phyloP scores from a whole-genome alignment of 2,797 vertebrate species.

The Mastacembelus armatus region DNA sequence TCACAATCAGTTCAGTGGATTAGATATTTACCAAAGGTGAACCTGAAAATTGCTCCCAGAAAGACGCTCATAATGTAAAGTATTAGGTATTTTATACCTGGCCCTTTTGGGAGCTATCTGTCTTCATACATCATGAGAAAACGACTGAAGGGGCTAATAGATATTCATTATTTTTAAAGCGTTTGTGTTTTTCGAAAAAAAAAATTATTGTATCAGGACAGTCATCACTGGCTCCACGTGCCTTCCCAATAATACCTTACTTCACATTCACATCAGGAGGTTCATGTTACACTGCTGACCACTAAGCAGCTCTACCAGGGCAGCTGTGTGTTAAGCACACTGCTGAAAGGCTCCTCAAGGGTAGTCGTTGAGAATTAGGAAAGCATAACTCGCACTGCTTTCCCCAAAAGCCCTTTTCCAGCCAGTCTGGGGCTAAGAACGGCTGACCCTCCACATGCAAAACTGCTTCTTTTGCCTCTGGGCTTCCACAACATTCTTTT shows the following conservation, averaged over 20 bases:
- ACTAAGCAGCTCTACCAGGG: constrained; percentile 42
- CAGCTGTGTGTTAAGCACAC: constrained; percentile 49
- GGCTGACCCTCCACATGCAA: constrained; percentile 46
- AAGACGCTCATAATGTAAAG: constrained; percentile 16
- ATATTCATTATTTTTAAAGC: constrained; percentile 17
- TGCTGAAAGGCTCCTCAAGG: constrained; percentile 71
- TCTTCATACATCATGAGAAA: constrained; percentile 18
- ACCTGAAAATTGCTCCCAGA: constrained; percentile 37
- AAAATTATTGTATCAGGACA: constrained; percentile 19
- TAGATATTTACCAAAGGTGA: constrained; percentile 42
- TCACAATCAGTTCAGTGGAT: constrained; percentile 43
- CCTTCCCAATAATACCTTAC: constrained; percentile 10
- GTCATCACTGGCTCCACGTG: neutral
- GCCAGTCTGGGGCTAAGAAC: constrained; percentile 42
- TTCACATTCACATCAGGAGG: constrained; percentile 36
- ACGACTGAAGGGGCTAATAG: neutral
- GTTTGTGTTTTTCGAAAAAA: constrained; percentile 10
- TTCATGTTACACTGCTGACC: constrained; percentile 12
- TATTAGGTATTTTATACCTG: constrained; percentile 13
- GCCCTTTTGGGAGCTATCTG: constrained; percentile 20
- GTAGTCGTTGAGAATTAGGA: constrained; percentile 55
- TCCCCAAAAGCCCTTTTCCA: constrained; percentile 33
- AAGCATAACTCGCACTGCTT: constrained; percentile 40
- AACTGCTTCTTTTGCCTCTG: constrained; percentile 49
- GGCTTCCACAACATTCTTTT: constrained; percentile 34